phyloP scores from a whole-genome alignment of 2,888 invertebrate genomes.

The Hirtodrosophila histrioides region DNA sequence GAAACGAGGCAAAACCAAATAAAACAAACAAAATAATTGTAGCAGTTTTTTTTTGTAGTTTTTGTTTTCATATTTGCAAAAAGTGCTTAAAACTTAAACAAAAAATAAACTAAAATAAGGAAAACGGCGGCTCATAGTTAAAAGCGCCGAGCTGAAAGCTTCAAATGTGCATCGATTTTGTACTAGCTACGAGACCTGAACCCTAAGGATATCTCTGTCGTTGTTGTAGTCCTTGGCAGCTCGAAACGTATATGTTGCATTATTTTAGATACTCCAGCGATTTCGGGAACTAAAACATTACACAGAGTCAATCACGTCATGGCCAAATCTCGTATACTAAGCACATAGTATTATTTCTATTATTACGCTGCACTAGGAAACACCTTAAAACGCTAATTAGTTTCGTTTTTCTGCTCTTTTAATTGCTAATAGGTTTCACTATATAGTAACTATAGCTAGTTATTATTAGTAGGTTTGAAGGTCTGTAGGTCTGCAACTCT shows the following conservation, averaged over 20 bases:
- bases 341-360: too few species aligned
- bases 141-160: slow-evolving; percentile 20
- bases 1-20: slow-evolving; percentile 17
- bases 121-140: slow-evolving; percentile 11
- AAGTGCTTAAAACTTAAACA: slow-evolving; percentile 7
- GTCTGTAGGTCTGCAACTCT: slow-evolving; percentile 31
- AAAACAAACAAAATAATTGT: slow-evolving; percentile 23
- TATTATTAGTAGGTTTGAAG: slow-evolving; percentile 12
- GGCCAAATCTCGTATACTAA: too few species aligned
- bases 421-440: slow-evolving; percentile 40
- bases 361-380: slow-evolving; percentile 44
- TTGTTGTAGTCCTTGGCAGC: too few species aligned
- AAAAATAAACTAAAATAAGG: slow-evolving; percentile 13
- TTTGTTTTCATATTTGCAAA: slow-evolving; percentile 18
- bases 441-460: slow-evolving; percentile 8
- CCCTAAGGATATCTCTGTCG: too few species aligned
- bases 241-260: background rate
- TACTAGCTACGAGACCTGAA: background rate
- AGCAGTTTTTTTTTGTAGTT: slow-evolving; percentile 2
- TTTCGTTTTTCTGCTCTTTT: slow-evolving; percentile 4
- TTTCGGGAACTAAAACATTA: too few species aligned
- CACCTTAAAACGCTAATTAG: slow-evolving; percentile 21
- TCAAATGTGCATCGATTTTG: slow-evolving; percentile 23
- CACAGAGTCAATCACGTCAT: too few species aligned
- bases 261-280: too few species aligned